Evolutionary conservation across 2,797 vertebrate species (phyloP).

Genomic region (Sternarchorhynchus goeldii): DNA sequence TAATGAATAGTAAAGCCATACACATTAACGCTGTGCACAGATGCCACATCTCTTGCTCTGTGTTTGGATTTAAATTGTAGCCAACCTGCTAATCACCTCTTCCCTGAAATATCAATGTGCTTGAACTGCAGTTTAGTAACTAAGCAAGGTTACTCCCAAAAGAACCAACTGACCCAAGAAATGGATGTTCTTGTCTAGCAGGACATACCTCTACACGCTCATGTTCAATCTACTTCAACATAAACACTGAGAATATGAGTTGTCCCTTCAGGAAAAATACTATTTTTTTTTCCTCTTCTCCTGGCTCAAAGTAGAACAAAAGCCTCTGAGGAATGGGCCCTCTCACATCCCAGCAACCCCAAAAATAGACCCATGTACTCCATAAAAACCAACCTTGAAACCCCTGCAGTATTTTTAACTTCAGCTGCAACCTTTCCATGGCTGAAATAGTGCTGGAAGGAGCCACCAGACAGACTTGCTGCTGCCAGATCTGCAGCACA

Average conservation of each 20-base stretch:
- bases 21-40: no score
- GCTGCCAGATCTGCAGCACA: conserved; percentile 41
- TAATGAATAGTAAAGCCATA: no score
- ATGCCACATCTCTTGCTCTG: background rate
- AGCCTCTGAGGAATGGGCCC: conserved; percentile 53
- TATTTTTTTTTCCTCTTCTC: background rate
- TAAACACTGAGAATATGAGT: background rate
- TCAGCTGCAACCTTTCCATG: conserved; percentile 57
- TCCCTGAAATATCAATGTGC: conserved; percentile 5
- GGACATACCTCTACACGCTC: background rate
- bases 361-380: conserved; percentile 55
- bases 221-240: background rate
- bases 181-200: no score
- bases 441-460: conserved; percentile 2
- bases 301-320: conserved; percentile 44
- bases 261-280: background rate
- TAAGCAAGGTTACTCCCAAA: conserved; percentile 4
- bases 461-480: conserved; percentile 32
- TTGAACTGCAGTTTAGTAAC: background rate
- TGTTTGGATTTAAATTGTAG: no score
- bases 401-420: conserved; percentile 66
- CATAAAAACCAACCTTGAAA: conserved; percentile 52
- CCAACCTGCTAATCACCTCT: background rate
- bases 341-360: conserved; percentile 39
- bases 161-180: background rate